phyloP scores from a whole-genome alignment of 2,888 invertebrate species.

The Eubasilissa splendida region DNA sequence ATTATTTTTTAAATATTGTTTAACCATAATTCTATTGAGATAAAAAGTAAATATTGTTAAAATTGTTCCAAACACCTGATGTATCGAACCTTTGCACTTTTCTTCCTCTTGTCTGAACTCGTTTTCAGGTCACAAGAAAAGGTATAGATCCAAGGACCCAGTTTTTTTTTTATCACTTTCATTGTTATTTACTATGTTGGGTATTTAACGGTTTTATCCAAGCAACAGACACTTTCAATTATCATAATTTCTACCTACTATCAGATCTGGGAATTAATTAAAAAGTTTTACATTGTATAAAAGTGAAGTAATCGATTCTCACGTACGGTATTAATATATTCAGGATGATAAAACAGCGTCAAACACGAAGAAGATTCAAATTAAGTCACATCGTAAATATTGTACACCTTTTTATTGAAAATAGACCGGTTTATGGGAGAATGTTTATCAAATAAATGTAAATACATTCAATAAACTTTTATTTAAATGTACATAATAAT shows the following conservation, averaged over 20 bases:
- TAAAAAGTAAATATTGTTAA: too few relatives aligned
- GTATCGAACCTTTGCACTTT: constrained; percentile 20
- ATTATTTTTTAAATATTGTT: too few relatives aligned
- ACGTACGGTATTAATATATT: constrained; percentile 45
- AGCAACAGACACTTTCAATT: constrained; percentile 20
- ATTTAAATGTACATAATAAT: constrained; percentile 32
- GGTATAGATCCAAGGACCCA: constrained; percentile 54
- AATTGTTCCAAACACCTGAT: background rate
- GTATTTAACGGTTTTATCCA: constrained; percentile 57
- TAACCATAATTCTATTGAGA: too few relatives aligned
- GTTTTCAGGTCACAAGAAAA: constrained; percentile 57
- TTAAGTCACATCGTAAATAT: constrained; percentile 32
- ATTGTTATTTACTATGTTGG: constrained; percentile 56
- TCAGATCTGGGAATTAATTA: constrained; percentile 45
- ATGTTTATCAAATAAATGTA: constrained; percentile 45
- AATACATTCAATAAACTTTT: constrained; percentile 38
- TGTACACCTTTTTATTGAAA: constrained; percentile 41
- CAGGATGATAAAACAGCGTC: background rate
- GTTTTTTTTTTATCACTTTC: constrained; percentile 52
- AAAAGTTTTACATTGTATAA: constrained; percentile 13
- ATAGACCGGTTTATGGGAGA: constrained; percentile 34
- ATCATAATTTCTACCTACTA: constrained; percentile 35
- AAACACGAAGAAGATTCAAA: constrained; percentile 30
- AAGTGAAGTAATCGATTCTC: constrained; percentile 40
- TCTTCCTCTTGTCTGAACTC: constrained; percentile 51